phyloP scores from a whole-genome alignment of 2,113 vertebrate genomes.

The Hylia prasina region DNA sequence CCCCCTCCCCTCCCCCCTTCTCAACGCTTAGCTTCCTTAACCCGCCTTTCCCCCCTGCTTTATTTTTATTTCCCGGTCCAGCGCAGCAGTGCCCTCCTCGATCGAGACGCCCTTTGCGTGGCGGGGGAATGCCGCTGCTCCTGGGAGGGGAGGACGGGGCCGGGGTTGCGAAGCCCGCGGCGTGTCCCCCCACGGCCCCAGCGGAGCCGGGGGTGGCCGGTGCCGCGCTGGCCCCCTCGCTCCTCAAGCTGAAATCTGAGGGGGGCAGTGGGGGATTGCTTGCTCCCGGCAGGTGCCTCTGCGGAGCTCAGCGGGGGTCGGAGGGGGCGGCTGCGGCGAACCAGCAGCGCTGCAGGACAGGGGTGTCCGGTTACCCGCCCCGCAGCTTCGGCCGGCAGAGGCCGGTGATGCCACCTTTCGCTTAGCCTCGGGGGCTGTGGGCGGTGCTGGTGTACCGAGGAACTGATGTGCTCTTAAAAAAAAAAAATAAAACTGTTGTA shows the following conservation, averaged over 20 bases:
- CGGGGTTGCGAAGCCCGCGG: background rate
- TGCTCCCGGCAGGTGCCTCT: background rate
- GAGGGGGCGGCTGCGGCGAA: background rate
- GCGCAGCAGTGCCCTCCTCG: background rate
- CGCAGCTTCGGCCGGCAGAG: background rate
- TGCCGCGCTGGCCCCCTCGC: background rate
- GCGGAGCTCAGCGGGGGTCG: background rate
- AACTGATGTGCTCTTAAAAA: background rate
- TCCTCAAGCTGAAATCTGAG: background rate
- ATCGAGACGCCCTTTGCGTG: background rate
- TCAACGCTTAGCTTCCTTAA: background rate
- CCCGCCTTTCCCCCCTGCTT: background rate
- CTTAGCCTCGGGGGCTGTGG: too few species aligned
- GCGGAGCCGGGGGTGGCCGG: background rate
- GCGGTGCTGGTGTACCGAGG: background rate
- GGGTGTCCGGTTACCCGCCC: background rate
- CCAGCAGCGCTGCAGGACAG: background rate
- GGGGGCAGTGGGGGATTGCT: rapidly evolving
- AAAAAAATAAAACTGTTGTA: background rate
- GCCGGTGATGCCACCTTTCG: background rate
- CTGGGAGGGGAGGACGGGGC: background rate
- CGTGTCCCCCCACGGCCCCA: too few species aligned
- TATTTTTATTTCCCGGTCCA: background rate
- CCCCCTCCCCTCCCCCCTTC: background rate
- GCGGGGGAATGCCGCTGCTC: background rate